Evolutionary conservation across 2,888 invertebrate species (phyloP).

Genomic region (Monoplex corrugatus): DNA sequence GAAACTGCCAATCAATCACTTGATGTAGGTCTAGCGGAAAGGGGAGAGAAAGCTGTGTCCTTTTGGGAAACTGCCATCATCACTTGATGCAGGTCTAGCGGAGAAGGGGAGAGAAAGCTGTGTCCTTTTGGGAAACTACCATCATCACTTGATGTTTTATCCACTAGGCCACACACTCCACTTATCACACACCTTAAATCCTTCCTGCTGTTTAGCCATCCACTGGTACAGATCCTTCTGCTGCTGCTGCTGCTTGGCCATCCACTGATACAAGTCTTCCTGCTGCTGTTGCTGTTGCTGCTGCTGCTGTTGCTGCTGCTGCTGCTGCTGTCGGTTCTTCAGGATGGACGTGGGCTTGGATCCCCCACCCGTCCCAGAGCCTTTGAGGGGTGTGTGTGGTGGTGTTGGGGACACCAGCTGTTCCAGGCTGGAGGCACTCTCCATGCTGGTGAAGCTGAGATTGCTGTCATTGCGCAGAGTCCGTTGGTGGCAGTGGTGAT

Average conservation of each 20-base stretch:
- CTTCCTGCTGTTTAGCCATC: slow-evolving; percentile 95
- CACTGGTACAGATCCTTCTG: slow-evolving; percentile 89
- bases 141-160: too few species aligned
- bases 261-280: slow-evolving; percentile 92
- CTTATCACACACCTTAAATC: slow-evolving; percentile 67
- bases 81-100: too few species aligned
- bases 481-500: slow-evolving; percentile 48
- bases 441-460: slow-evolving; percentile 79
- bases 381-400: slow-evolving; percentile 66
- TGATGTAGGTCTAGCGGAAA: too few species aligned
- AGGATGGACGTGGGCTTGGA: slow-evolving; percentile 59
- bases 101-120: too few species aligned
- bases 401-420: slow-evolving; percentile 64
- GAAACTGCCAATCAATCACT: too few species aligned
- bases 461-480: slow-evolving; percentile 75
- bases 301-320: too few species aligned
- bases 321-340: slow-evolving; percentile 56
- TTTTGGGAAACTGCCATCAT: too few species aligned
- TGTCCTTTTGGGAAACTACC: too few species aligned
- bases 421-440: slow-evolving; percentile 64
- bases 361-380: slow-evolving; percentile 51
- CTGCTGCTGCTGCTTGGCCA: slow-evolving; percentile 89
- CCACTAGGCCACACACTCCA: too few species aligned
- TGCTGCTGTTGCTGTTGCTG: slow-evolving; percentile 41
- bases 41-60: too few species aligned